Conservation (phyloP, 2,113 vertebrate genomes). For the Hucho hucho region DNA sequence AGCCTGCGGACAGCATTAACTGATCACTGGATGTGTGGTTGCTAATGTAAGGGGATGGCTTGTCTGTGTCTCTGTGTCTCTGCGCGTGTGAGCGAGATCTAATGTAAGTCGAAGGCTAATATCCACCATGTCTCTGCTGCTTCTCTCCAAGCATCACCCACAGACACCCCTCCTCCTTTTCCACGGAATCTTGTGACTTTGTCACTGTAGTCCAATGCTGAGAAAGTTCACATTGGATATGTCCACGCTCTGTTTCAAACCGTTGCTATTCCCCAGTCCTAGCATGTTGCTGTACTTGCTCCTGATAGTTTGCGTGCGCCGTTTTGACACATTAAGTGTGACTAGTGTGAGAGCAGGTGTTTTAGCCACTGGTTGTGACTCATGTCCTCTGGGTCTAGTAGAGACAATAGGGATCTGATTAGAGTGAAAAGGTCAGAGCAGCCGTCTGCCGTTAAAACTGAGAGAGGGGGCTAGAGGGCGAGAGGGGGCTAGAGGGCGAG, state of each 20-base stretch:
- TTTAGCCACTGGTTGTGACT: conserved; percentile 31
- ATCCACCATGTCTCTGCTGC: conserved; percentile 32
- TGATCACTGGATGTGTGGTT: conserved; percentile 8
- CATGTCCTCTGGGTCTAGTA: conserved; percentile 43
- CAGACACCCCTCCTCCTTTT: conserved; percentile 30
- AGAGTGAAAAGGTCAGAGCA: not conserved
- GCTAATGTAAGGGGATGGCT: conserved; percentile 49
- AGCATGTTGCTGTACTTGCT: conserved; percentile 10
- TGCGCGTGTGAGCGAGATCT: conserved; percentile 32
- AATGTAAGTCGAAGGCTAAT: conserved; percentile 52
- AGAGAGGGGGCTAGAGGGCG: too few species aligned
- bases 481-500: too few species aligned
- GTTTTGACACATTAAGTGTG: conserved; percentile 6
- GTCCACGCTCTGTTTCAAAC: not conserved
- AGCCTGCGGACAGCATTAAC: conserved; percentile 58
- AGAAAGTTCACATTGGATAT: not conserved
- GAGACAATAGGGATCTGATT: conserved; percentile 37
- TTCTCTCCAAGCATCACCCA: conserved; percentile 19
- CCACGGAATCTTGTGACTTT: conserved; percentile 8
- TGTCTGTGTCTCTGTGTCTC: not conserved
- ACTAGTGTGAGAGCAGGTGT: conserved; percentile 27
- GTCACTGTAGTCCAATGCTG: not conserved
- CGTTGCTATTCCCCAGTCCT: too few species aligned
- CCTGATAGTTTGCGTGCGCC: conserved; percentile 10
- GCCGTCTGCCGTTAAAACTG: conserved; percentile 41